Evolutionary conservation across 2,113 vertebrate species (phyloP), one percentile per base, ranked within the genome.

Genomic region (Pipra filicauda): DNA sequence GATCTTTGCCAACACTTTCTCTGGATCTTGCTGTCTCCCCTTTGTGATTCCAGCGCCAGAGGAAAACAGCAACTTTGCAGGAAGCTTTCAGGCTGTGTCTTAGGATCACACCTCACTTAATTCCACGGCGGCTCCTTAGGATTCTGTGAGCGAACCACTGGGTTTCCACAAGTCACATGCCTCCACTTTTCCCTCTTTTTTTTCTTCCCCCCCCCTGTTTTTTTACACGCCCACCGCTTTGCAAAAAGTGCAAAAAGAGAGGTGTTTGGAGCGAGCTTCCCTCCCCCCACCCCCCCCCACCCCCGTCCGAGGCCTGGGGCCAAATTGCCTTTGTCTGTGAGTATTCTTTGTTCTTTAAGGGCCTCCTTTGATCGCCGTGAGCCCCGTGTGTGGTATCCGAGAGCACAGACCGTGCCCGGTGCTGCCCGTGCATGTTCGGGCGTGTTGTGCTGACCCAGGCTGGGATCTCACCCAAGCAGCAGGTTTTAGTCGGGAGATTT

Each of bases 341-440:
- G 83, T 87, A 44, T 81, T 80, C 67, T 84, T 71, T 76, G 58
- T 69, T 64, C 64, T 80, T 79, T 19, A 30, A 61, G 4, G 51
- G 93, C 79, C 79, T 93, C 84, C 72, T 93, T 74, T 67, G 46
- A 86, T 55, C 55, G 12, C 65, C 31, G 74, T 76, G 61, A 86
- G 76, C 81, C 39, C 26, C 26, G 15, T 69, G 77, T 44, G 65
- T 69, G 87, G 49, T 88, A 59, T 49, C 72, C 55, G 81, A 87
- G 66, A 77, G 6, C 67, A 1, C 81, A 1, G 20, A n/a, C 15
- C n/a, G 66, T 55, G 71, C 71, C 44, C 77, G 82, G 73, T 62
- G 77, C 92, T 95, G 82, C 83, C 87, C 89, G 75, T 92, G 78
- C 71, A 91, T 94, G 89, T 90, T 92, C 19, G 87, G 80, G 85